phyloP scores from a whole-genome alignment of 2,888 invertebrate species.

The Thumatha senex region DNA sequence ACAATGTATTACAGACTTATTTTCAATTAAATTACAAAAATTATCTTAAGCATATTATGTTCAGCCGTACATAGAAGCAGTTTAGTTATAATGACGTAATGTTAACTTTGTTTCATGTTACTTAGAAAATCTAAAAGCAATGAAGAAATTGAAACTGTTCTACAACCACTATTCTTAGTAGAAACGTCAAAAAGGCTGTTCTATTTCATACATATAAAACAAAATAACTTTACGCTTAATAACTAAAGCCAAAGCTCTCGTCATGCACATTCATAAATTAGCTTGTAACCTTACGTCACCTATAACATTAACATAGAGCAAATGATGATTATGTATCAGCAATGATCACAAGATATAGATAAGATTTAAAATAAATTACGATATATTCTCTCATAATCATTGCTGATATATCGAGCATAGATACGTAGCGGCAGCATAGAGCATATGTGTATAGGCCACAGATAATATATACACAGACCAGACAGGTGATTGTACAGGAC shows the following conservation, averaged over 20 bases:
- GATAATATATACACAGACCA: slow-evolving; percentile 17
- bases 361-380: neutral
- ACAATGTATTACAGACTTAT: no score
- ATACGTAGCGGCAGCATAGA: neutral
- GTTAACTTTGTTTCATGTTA: neutral
- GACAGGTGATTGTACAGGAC: slow-evolving; percentile 29
- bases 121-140: no score
- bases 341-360: neutral
- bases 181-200: neutral
- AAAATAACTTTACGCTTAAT: slow-evolving; percentile 2
- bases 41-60: neutral
- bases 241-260: slow-evolving; percentile 10
- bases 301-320: neutral
- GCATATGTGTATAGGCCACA: slow-evolving; percentile 10
- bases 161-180: neutral
- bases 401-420: neutral
- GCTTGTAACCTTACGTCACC: slow-evolving; percentile 5
- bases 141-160: no score
- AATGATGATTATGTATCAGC: slow-evolving; percentile 2
- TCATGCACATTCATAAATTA: slow-evolving; percentile 29
- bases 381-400: neutral
- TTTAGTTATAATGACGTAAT: slow-evolving; percentile 2
- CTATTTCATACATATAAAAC: neutral
- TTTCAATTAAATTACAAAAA: no score
- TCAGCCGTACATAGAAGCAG: slow-evolving; percentile 18